Percentiles rank a stretch among this genome's conserved stretches.
These are phyloP conservation scores for Tachystola acroxantha DNA, from an alignment of 2,888 invertebrate genomes.

Conservation along the genomic window DNA sequence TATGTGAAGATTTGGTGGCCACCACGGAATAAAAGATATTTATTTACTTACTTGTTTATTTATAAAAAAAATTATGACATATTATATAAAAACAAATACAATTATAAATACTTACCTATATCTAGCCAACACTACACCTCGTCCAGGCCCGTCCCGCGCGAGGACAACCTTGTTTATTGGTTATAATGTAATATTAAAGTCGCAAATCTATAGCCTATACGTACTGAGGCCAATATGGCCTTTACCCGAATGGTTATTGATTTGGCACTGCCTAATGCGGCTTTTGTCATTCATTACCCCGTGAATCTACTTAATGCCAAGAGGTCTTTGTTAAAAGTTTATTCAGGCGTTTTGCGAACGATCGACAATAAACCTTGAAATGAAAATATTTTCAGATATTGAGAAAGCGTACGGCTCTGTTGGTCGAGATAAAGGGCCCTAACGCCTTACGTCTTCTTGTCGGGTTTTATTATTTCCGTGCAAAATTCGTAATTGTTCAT, in stretches of 20 bases:
- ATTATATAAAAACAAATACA: too few species aligned
- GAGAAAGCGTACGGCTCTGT: constrained; percentile 6
- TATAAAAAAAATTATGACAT: too few species aligned
- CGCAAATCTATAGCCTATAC: too few species aligned
- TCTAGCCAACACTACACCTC: too few species aligned
- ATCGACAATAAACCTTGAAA: constrained; percentile 15
- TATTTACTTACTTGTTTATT: too few species aligned
- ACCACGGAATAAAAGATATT: too few species aligned
- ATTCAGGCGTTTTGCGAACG: constrained; percentile 16
- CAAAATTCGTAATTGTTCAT: constrained; percentile 4
- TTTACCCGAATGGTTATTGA: constrained; percentile 32
- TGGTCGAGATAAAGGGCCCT: constrained; percentile 3
- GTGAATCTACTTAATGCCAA: constrained; percentile 20
- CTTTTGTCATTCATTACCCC: constrained; percentile 32
- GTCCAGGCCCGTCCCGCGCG: too few species aligned
- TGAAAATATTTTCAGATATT: constrained; percentile 19
- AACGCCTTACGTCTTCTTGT: constrained; percentile 1
- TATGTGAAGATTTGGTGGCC: too few species aligned
- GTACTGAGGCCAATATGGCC: too few species aligned
- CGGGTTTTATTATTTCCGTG: constrained; percentile 4
- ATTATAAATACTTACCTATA: too few species aligned
- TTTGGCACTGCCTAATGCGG: constrained; percentile 33
- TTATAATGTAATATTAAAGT: too few species aligned
- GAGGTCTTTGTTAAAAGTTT: constrained; percentile 26
- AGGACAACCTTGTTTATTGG: too few species aligned